Conservation (phyloP, 1,140 invertebrate genomes). For the Leptinotarsa texana region DNA sequence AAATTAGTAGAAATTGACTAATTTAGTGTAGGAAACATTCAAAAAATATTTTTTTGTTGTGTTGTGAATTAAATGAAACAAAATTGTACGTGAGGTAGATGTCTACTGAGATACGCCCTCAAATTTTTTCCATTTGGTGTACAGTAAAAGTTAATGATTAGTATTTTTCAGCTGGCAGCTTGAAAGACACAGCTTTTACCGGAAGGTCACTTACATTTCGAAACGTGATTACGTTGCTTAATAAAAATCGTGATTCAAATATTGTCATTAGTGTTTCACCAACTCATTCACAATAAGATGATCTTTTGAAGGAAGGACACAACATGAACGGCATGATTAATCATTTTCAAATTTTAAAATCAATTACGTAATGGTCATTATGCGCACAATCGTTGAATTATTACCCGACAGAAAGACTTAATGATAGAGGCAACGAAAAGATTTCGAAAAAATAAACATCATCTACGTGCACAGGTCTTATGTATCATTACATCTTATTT, state of each 20-base stretch:
- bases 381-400: conserved; percentile 1
- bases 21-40: too few relatives aligned
- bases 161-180: too few relatives aligned
- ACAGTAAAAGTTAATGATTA: too few relatives aligned
- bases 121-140: too few relatives aligned
- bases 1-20: too few relatives aligned
- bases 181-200: too few relatives aligned
- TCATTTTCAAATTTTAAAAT: conserved; percentile 19
- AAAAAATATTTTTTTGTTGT: too few relatives aligned
- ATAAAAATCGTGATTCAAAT: conserved; percentile 26
- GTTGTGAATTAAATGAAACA: too few relatives aligned
- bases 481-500: conserved; percentile 6
- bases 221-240: background rate
- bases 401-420: conserved; percentile 5
- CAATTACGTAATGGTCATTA: conserved; percentile 20
- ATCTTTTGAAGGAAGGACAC: conserved; percentile 4
- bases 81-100: too few relatives aligned
- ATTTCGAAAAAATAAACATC: conserved; percentile 9
- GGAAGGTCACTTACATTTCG: too few relatives aligned
- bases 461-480: background rate
- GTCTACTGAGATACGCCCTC: too few relatives aligned
- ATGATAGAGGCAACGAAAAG: background rate
- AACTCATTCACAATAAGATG: conserved; percentile 13
- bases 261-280: conserved; percentile 13
- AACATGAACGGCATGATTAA: conserved; percentile 10